Base-by-base conservation (phyloP, 2,113 vertebrate species). In the Carollia perspicillata region DNA sequence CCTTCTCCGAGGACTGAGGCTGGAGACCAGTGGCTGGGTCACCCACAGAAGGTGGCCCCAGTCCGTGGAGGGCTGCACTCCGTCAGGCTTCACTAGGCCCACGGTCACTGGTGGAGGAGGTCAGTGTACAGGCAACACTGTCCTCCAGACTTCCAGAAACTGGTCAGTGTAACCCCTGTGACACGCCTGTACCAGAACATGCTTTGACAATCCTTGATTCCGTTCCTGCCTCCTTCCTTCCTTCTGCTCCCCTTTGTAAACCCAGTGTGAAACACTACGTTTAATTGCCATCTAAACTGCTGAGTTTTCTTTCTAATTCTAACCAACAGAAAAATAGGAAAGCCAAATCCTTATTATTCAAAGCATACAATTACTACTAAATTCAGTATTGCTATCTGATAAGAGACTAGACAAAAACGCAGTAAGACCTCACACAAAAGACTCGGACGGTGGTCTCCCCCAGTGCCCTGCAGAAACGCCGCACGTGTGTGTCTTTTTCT, bases 321-420 rank as follows among this genome's bases (percentile, higher is more conserved):
- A 13, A 89, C 71, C 72, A 55, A 71, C 44, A 83, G 16, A 92
- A 89, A 93, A 83, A 79, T 12, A 89, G 14, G 11, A 89, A 75
- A 94, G 16, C 4, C 47, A 93, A 84, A 89, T 47, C 47, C 10
- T 80, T 89, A 55, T 78, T 94, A 77, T 78, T 77, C 85, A 75
- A 80, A 84, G 80, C 37, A 93, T 3, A 28, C 12, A 85, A 28
- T 37, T 93, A 74, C 79, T 86, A 89, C 68, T 89, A 78, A 84
- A 74, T 33, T 58, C 74, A 60, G 7, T 63, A 66, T 16, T 44
- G 44, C 66, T 69, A 17, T 51, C 83, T 89, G 60, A 68, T 28
- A 77, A 87, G 55, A 23, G 58, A 11, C 58, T 11, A 60, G n/a
- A 63, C 75, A 88, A 85, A 91, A 84, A 53, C 58, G 53, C 33